These are phyloP conservation scores for Tyto alba DNA, from an alignment of 2,113 vertebrate species.

Conservation along the genomic window DNA sequence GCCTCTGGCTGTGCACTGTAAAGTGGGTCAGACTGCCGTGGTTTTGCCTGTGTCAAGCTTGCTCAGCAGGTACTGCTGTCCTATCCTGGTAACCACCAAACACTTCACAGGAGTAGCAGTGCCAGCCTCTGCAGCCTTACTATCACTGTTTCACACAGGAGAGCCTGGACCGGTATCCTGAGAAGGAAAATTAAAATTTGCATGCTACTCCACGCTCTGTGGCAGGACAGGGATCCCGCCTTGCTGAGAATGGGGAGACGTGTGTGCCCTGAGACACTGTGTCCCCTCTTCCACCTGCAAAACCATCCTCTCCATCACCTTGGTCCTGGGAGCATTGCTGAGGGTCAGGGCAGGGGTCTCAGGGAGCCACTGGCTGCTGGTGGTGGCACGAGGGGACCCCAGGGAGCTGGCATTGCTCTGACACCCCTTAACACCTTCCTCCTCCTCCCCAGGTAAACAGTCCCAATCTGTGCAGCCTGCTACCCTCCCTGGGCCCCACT, in stretches of 20 bases:
- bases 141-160: not conserved
- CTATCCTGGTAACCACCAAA: not conserved
- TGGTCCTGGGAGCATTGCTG: not conserved
- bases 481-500: accelerated
- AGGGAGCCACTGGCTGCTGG: not conserved
- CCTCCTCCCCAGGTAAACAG: not conserved
- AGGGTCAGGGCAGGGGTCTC: not conserved
- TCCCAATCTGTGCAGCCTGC: not conserved
- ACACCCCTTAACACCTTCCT: not conserved
- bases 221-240: not conserved
- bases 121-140: not conserved
- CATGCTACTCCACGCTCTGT: not conserved
- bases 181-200: not conserved
- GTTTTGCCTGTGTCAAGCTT: not conserved
- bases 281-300: not conserved
- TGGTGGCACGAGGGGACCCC: accelerated
- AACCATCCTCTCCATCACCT: not conserved
- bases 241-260: accelerated
- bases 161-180: not conserved
- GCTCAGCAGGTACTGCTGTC: not conserved
- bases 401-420: not conserved
- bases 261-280: accelerated
- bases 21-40: not conserved
- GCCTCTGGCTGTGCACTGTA: accelerated
- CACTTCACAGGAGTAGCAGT: accelerated